Evolutionary conservation across 2,888 invertebrate genomes (phyloP).

Genomic region (Orchesella flavescens): DNA sequence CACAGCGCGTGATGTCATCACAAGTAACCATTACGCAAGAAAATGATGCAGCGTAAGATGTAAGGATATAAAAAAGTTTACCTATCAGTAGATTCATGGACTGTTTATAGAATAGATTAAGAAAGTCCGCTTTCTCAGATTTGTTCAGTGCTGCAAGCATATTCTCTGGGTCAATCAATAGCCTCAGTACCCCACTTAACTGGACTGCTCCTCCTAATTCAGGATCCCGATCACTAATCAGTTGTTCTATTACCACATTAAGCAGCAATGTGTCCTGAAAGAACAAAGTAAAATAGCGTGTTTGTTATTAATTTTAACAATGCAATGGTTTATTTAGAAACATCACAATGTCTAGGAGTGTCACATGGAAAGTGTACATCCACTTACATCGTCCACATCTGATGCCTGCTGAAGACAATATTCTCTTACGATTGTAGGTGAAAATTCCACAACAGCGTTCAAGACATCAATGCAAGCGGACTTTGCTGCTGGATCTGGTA

Average conservation of each 20-base stretch:
- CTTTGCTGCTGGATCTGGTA: slow-evolving; percentile 95
- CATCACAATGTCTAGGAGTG: too few relatives aligned
- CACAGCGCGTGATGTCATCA: slow-evolving; percentile 69
- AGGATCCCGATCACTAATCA: slow-evolving; percentile 96
- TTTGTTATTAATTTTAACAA: background rate
- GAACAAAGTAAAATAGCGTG: slow-evolving; percentile 72
- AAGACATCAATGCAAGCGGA: slow-evolving; percentile 98
- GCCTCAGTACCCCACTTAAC: slow-evolving; percentile 93
- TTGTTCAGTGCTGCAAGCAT: slow-evolving; percentile 95
- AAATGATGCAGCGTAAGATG: too few relatives aligned
- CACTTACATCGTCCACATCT: slow-evolving; percentile 88
- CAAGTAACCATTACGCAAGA: slow-evolving; percentile 29
- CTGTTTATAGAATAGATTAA: slow-evolving; percentile 98
- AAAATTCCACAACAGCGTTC: slow-evolving; percentile 98
- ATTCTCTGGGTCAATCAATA: slow-evolving; percentile 97
- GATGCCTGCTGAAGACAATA: slow-evolving; percentile 95
- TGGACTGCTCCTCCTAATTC: slow-evolving; percentile 98
- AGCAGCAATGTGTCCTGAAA: slow-evolving; percentile 85
- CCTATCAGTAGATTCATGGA: slow-evolving; percentile 96
- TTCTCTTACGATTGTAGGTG: slow-evolving; percentile 96
- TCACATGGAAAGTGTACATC: too few relatives aligned
- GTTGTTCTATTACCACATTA: slow-evolving; percentile 98
- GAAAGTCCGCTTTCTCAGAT: slow-evolving; percentile 97
- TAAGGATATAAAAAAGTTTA: slow-evolving; percentile 74
- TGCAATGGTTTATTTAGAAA: too few relatives aligned